Percentiles rank a stretch among this genome's conserved stretches.
phyloP scores from a whole-genome alignment of 2,113 vertebrate genomes.

The Epinephelus cyanopodus region DNA sequence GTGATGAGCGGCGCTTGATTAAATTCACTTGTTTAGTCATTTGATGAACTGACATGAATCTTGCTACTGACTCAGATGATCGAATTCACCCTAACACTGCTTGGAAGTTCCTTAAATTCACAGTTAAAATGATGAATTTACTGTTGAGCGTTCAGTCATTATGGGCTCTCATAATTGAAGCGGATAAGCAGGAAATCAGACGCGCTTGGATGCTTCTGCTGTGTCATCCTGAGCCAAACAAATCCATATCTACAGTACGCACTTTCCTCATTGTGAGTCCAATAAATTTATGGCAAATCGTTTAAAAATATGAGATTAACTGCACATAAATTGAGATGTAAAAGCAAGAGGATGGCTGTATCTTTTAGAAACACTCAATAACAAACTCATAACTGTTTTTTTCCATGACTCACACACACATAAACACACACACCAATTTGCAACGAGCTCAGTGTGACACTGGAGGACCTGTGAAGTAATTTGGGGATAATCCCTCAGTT shows the following conservation, averaged over 20 bases:
- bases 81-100: background rate
- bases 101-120: background rate
- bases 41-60: background rate
- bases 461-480: background rate
- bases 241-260: background rate
- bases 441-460: background rate
- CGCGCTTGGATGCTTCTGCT: too few species aligned
- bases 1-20: background rate
- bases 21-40: background rate
- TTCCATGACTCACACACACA: background rate
- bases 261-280: background rate
- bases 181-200: conserved; percentile 19
- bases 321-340: background rate
- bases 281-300: background rate
- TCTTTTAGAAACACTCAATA: too few species aligned
- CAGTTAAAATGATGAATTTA: background rate
- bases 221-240: background rate
- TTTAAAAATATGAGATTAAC: background rate
- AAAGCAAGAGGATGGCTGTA: background rate
- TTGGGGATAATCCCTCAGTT: conserved; percentile 40
- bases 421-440: background rate
- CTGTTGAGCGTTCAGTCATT: background rate
- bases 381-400: background rate
- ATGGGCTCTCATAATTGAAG: background rate
- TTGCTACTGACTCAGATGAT: background rate